phyloP scores from a whole-genome alignment of 2,113 vertebrate species.

The Pholis gunnellus region DNA sequence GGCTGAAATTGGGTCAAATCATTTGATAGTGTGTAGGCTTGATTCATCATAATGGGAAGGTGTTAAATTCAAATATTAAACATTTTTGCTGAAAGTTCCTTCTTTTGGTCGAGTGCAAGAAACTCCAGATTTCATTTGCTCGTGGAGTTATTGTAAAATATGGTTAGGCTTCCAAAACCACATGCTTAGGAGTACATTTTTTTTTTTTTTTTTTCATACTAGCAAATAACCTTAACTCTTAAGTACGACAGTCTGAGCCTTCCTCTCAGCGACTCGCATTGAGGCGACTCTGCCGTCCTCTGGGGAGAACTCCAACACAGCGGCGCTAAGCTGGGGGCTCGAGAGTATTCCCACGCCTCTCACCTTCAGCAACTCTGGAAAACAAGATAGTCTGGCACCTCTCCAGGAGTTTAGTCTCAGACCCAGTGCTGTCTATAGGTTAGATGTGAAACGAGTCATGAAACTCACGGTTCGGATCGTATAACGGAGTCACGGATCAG shows the following conservation, averaged over 20 bases:
- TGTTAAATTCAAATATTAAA: conserved; percentile 26
- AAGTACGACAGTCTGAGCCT: background rate
- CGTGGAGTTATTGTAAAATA: background rate
- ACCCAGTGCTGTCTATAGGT: background rate
- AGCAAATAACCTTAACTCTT: background rate
- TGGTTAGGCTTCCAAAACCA: background rate
- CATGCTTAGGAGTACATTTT: background rate
- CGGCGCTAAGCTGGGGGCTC: background rate
- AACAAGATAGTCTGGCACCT: background rate
- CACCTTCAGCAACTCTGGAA: background rate
- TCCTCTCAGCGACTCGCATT: background rate
- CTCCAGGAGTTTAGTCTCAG: background rate
- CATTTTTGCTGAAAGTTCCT: conserved; percentile 7
- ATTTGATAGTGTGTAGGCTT: conserved; percentile 24
- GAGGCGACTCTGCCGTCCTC: background rate
- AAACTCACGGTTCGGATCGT: background rate
- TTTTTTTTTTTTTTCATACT: background rate
- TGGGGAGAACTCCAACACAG: background rate
- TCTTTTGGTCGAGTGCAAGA: conserved; percentile 5
- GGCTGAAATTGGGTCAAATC: conserved; percentile 38
- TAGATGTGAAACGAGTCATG: background rate
- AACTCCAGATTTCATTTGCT: background rate
- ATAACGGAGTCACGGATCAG: no score
- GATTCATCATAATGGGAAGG: conserved; percentile 29
- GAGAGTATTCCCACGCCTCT: background rate